A percentile compares a stretch with the other conserved stretches of the same genome.
Conservation (phyloP, 2,113 vertebrate genomes). For the Melanocharis versteri region DNA sequence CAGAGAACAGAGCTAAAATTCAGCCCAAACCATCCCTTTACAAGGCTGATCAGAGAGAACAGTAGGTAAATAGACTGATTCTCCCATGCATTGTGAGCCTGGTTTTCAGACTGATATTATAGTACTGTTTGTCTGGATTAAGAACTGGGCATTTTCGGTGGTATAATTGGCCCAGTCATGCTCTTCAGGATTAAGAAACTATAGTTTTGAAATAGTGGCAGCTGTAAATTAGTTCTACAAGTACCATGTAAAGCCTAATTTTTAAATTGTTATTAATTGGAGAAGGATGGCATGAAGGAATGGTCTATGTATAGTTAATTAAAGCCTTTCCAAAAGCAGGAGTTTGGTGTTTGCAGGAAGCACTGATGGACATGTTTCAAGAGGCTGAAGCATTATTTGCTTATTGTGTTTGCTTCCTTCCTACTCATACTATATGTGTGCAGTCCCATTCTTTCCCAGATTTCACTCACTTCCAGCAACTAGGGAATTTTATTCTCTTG, state of each 20-base stretch:
- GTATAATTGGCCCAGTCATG: background rate
- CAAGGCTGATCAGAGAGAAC: background rate
- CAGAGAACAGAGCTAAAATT: background rate
- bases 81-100: background rate
- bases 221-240: background rate
- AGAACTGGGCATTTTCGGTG: background rate
- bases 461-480: background rate
- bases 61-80: background rate
- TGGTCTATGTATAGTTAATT: background rate
- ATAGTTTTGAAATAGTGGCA: background rate
- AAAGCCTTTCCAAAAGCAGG: background rate
- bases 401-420: background rate
- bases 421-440: background rate
- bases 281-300: background rate
- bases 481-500: background rate
- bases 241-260: background rate
- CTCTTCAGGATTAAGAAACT: background rate
- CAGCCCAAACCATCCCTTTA: background rate
- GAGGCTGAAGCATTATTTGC: background rate
- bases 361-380: background rate
- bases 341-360: background rate
- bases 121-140: background rate
- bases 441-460: background rate
- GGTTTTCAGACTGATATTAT: background rate
- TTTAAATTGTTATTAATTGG: background rate